Conservation (phyloP, 2,888 invertebrate genomes). For the Xestia c-nigrum region DNA sequence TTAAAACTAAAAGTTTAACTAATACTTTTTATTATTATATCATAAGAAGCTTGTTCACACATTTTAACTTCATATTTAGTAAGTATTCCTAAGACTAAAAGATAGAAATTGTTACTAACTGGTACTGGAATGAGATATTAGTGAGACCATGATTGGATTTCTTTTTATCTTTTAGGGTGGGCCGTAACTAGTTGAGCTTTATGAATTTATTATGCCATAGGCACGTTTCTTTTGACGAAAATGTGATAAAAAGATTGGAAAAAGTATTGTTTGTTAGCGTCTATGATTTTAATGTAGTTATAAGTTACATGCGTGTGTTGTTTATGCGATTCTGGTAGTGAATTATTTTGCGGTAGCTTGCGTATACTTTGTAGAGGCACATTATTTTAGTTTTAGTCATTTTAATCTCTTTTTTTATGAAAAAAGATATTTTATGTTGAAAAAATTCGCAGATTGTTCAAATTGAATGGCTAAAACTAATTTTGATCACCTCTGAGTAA, state of each 20-base stretch:
- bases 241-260: slow-evolving; percentile 81
- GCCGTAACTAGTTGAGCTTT: slow-evolving; percentile 69
- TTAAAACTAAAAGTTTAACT: slow-evolving; percentile 89
- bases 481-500: slow-evolving; percentile 46
- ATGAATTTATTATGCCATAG: slow-evolving; percentile 80
- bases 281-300: slow-evolving; percentile 64
- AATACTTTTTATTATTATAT: slow-evolving; percentile 90
- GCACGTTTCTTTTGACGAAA: slow-evolving; percentile 78
- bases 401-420: slow-evolving; percentile 59
- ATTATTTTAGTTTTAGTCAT: slow-evolving; percentile 58
- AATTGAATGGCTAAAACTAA: slow-evolving; percentile 58
- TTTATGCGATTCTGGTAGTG: slow-evolving; percentile 29
- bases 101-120: slow-evolving; percentile 75
- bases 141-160: slow-evolving; percentile 79
- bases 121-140: slow-evolving; percentile 79
- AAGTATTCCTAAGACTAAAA: slow-evolving; percentile 85
- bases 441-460: slow-evolving; percentile 11
- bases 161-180: slow-evolving; percentile 74
- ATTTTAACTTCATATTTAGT: slow-evolving; percentile 90
- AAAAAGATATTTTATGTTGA: slow-evolving; percentile 20
- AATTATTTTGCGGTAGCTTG: slow-evolving; percentile 69
- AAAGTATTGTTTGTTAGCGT: slow-evolving; percentile 68
- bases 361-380: slow-evolving; percentile 60
- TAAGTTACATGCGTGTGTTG: slow-evolving; percentile 54
- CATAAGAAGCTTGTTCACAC: slow-evolving; percentile 90